Percentiles rank a stretch among this genome's conserved stretches.
Evolutionary conservation across 2,888 invertebrate species (phyloP).

Genomic region (Tyria jacobaeae): DNA sequence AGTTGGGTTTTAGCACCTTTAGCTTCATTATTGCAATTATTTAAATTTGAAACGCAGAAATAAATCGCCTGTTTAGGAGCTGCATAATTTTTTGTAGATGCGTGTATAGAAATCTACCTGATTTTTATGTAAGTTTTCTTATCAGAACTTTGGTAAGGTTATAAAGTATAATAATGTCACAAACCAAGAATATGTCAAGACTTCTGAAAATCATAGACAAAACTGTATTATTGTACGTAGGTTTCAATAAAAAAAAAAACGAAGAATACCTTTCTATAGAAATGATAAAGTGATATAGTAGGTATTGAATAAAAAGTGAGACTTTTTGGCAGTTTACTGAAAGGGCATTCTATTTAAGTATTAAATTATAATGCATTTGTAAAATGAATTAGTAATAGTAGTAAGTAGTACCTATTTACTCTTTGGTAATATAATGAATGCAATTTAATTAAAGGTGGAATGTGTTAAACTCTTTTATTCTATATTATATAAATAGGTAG

Average conservation of each 20-base stretch:
- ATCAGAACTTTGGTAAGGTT: constrained; percentile 1
- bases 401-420: neutral
- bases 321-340: neutral
- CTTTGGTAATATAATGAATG: neutral
- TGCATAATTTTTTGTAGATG: constrained; percentile 20
- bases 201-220: neutral
- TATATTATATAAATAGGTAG: neutral
- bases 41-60: neutral
- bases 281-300: neutral
- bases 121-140: neutral
- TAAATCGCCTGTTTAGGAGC: constrained; percentile 34
- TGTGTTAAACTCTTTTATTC: neutral
- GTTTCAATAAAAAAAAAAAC: neutral
- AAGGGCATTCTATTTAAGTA: neutral
- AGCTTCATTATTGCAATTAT: neutral
- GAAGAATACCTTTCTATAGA: neutral
- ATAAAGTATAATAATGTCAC: neutral
- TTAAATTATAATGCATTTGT: neutral
- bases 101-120: constrained; percentile 7
- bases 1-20: neutral
- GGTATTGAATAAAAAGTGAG: neutral
- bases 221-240: neutral
- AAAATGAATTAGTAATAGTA: neutral
- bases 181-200: neutral
- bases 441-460: neutral